Evolutionary conservation across 2,113 vertebrate genomes (phyloP), one percentile per base, ranked within the genome.

Genomic region (Leucopsar rothschildi): DNA sequence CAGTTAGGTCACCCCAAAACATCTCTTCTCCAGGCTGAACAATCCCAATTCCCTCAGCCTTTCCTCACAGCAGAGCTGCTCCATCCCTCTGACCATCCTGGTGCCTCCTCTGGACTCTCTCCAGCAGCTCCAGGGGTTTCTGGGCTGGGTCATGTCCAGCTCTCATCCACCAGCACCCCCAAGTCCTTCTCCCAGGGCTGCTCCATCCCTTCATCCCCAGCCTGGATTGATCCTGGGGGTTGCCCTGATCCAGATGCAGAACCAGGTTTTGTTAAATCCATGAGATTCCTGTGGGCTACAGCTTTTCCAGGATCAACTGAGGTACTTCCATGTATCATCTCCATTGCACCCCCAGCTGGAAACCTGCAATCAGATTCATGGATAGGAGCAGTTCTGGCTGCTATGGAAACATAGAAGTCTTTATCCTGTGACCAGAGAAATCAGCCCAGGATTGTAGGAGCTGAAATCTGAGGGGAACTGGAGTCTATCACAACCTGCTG

Each of bases 231-330:
- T 69, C 21, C 70, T 0, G 0, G 39, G 19, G 39, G 9, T 6
- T 75, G 39, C 25, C 29, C 44, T 20, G 22, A 29, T 16, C 9
- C 59, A 47, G n/a, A 12, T 45, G 65, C 61, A 82, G 53, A 69
- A 52, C 20, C 39, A 60, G 20, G 7, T n/a, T 15, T 25, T 45
- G 22, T 61, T 18, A 45, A 45, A 59, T 21, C 25, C 39, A 11
- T 21, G 35, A 47, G 24, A 70, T 55, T 55, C 19, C 55, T 23
- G 12, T 20, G 45, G 55, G 44, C 12, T 22, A 27, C 42, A 77
- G 1, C 63, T 78, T 45, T 44, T 45, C 72, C 73, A 53, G 39
- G 28, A 37, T n/a, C 55, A 45, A 3, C 0, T 0, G 33, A 2
- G 28, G 2, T 11, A 37, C 4, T 33, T 53, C 45, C 83, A 60